A percentile compares a stretch with the other conserved stretches of the same genome.
phyloP scores from a whole-genome alignment of 2,888 invertebrate species.

The Plagodis pulveraria region DNA sequence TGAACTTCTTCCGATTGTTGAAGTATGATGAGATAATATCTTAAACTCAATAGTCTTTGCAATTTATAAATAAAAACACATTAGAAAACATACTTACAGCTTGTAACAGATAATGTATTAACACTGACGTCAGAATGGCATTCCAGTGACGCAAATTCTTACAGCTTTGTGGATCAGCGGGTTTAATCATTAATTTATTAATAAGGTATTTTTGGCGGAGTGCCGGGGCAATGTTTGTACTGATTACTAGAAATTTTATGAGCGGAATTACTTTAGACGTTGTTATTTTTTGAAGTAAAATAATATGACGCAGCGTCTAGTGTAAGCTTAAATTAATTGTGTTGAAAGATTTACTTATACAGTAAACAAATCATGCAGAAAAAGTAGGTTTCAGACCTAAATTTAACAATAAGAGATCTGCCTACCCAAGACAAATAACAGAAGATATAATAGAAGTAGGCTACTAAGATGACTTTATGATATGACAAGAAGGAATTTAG shows the following conservation, averaged over 20 bases:
- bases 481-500: too few species aligned
- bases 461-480: too few species aligned
- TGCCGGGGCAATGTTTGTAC: slow-evolving; percentile 45
- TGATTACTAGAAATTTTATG: slow-evolving; percentile 35
- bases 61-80: slow-evolving; percentile 2
- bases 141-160: slow-evolving; percentile 47
- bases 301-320: background rate
- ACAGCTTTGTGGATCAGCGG: slow-evolving; percentile 37
- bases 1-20: too few species aligned
- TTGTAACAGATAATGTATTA: slow-evolving; percentile 14
- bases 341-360: too few species aligned
- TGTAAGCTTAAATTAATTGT: too few species aligned
- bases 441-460: too few species aligned
- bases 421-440: too few species aligned
- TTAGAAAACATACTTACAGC: slow-evolving; percentile 3
- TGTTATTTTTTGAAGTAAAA: slow-evolving; percentile 2
- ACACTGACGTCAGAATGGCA: slow-evolving; percentile 37
- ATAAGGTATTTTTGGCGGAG: slow-evolving; percentile 50
- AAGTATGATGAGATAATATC: too few species aligned
- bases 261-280: slow-evolving; percentile 7
- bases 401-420: too few species aligned
- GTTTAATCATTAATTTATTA: slow-evolving; percentile 55
- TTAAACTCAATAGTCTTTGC: background rate
- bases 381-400: too few species aligned
- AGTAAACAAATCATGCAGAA: too few species aligned